Conservation (phyloP, 2,113 vertebrate genomes). For the Eretmodus cyanostictus region DNA sequence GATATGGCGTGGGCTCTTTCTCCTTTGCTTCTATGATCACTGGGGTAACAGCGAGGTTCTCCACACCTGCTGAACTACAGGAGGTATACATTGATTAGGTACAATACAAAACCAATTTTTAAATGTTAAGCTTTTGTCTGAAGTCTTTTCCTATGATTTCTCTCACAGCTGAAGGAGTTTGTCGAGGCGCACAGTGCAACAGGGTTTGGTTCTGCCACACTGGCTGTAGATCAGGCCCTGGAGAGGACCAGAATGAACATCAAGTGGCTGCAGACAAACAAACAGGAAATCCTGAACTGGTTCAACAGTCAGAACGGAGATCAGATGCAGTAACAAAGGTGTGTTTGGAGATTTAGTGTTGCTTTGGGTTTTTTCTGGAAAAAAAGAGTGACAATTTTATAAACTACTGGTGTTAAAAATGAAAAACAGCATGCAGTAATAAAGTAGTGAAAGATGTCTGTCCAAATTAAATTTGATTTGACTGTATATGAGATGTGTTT, state of each 20-base stretch:
- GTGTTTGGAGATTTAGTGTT: not conserved
- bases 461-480: not conserved
- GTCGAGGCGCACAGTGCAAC: slow-evolving; percentile 54
- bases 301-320: slow-evolving; percentile 28
- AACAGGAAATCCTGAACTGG: slow-evolving; percentile 61
- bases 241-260: slow-evolving; percentile 83
- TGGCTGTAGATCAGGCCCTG: slow-evolving; percentile 81
- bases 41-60: slow-evolving; percentile 74
- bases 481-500: not conserved
- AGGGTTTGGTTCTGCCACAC: slow-evolving; percentile 79
- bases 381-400: not conserved
- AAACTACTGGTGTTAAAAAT: not conserved
- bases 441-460: not conserved
- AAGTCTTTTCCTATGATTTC: not conserved
- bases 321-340: not conserved
- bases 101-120: not conserved
- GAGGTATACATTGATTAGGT: slow-evolving; percentile 63
- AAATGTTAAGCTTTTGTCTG: not conserved
- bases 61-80: slow-evolving; percentile 71
- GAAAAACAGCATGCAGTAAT: not conserved
- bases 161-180: slow-evolving; percentile 79
- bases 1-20: slow-evolving; percentile 84
- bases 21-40: slow-evolving; percentile 81
- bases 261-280: slow-evolving; percentile 78
- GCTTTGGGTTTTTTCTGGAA: not conserved